phyloP scores from a whole-genome alignment of 2,113 vertebrate species.

The Nothocercus julius region DNA sequence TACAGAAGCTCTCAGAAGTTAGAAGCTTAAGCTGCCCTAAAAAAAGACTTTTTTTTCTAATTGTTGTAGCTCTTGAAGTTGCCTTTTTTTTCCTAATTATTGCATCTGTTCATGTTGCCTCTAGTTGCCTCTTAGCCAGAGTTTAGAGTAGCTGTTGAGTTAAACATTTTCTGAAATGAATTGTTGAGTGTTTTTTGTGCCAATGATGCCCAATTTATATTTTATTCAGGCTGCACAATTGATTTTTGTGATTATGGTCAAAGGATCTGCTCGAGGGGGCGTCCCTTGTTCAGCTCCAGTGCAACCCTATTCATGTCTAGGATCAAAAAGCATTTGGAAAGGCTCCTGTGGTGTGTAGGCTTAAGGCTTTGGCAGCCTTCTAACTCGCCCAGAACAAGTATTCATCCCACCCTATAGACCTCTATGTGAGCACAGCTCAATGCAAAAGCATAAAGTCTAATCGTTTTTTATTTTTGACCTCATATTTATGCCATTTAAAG shows the following conservation, averaged over 20 bases:
- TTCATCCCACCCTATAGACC: neutral
- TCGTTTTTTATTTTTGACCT: neutral
- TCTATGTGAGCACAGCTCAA: neutral
- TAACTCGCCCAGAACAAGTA: neutral
- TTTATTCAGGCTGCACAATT: neutral
- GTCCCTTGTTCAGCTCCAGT: neutral
- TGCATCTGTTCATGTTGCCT: neutral
- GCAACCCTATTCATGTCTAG: neutral
- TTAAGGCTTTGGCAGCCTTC: neutral
- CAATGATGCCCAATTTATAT: neutral
- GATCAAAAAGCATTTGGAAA: neutral
- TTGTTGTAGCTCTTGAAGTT: neutral
- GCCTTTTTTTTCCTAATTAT: neutral
- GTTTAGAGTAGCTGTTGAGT: neutral
- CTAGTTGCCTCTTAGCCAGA: neutral
- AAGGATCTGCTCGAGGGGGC: neutral
- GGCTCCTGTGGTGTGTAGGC: neutral
- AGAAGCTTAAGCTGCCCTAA: neutral
- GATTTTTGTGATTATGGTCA: neutral
- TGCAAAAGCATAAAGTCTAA: neutral
- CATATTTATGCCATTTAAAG: neutral
- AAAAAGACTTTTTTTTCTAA: neutral
- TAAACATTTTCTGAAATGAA: neutral
- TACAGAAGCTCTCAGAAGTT: neutral
- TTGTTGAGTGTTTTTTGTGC: neutral